These are phyloP conservation scores for Rhodeus uyekii DNA, from an alignment of 2,797 vertebrate species.

Conservation along the genomic window DNA sequence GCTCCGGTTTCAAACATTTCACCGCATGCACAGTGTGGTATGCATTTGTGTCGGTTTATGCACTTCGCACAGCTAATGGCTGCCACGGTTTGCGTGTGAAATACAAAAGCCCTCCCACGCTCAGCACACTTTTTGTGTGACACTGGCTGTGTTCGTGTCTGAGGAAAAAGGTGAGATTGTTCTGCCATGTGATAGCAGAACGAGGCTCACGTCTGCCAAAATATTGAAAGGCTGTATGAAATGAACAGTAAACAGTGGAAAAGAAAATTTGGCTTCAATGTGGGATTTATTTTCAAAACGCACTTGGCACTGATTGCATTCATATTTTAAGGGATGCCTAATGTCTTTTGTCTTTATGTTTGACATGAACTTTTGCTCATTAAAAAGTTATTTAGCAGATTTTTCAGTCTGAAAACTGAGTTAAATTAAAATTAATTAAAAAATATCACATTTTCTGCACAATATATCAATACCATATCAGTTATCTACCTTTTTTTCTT, in stretches of 20 bases:
- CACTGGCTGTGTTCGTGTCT: slow-evolving; percentile 36
- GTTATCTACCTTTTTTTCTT: too few relatives aligned
- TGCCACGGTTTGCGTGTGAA: slow-evolving; percentile 44
- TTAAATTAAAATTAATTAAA: too few relatives aligned
- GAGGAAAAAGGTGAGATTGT: slow-evolving; percentile 46
- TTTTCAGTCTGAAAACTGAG: background rate
- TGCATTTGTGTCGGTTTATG: slow-evolving; percentile 45
- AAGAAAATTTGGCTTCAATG: slow-evolving; percentile 32
- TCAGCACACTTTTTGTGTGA: slow-evolving; percentile 48
- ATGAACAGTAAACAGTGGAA: slow-evolving; percentile 22
- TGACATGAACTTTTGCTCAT: slow-evolving; percentile 3
- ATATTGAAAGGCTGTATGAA: slow-evolving; percentile 26
- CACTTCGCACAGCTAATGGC: slow-evolving; percentile 41
- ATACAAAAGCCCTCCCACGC: slow-evolving; percentile 56
- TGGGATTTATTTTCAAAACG: slow-evolving; percentile 9
- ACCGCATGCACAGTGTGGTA: slow-evolving; percentile 42
- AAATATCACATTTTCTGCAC: too few relatives aligned
- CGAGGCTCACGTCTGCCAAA: slow-evolving; percentile 30
- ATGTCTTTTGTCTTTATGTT: background rate
- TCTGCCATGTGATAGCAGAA: slow-evolving; percentile 36
- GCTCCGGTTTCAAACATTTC: slow-evolving; percentile 33
- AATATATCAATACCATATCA: too few relatives aligned
- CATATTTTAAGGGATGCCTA: slow-evolving; percentile 9
- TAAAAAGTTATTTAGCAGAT: slow-evolving; percentile 8
- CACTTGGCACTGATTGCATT: slow-evolving; percentile 33